phyloP scores from a whole-genome alignment of 2,888 invertebrate species.

The Synanthedon tipuliformis region DNA sequence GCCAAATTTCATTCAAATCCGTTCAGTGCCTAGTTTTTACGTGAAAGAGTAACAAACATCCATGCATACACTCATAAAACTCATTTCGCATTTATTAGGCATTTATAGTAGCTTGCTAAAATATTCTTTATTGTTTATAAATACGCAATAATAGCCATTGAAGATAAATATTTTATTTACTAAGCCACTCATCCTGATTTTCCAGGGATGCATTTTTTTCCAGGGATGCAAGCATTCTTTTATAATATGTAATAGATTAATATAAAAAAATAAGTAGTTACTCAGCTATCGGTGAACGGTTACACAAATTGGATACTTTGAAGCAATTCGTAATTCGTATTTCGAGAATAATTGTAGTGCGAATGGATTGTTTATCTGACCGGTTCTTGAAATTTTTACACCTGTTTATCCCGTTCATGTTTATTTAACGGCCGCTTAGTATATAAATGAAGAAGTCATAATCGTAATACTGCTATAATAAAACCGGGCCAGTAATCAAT shows the following conservation, averaged over 20 bases:
- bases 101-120: too few relatives aligned
- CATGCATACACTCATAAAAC: too few relatives aligned
- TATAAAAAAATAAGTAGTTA: background rate
- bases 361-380: conserved; percentile 4
- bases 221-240: too few relatives aligned
- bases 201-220: too few relatives aligned
- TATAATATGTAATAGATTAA: background rate
- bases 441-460: conserved; percentile 17
- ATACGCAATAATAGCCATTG: background rate
- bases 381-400: conserved; percentile 4
- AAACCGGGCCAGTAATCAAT: conserved; percentile 32
- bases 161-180: background rate
- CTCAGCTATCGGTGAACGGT: background rate
- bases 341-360: conserved; percentile 4
- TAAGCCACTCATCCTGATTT: too few relatives aligned
- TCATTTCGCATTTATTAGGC: too few relatives aligned
- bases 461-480: conserved; percentile 24
- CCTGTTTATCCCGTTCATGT: conserved; percentile 2
- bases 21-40: too few relatives aligned
- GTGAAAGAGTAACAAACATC: too few relatives aligned
- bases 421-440: conserved; percentile 8
- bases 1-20: too few relatives aligned
- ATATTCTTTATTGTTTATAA: background rate
- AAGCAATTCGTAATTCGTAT: background rate
- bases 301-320: background rate